phyloP scores from a whole-genome alignment of 2,113 vertebrate species.

The Puntigrus tetrazona region DNA sequence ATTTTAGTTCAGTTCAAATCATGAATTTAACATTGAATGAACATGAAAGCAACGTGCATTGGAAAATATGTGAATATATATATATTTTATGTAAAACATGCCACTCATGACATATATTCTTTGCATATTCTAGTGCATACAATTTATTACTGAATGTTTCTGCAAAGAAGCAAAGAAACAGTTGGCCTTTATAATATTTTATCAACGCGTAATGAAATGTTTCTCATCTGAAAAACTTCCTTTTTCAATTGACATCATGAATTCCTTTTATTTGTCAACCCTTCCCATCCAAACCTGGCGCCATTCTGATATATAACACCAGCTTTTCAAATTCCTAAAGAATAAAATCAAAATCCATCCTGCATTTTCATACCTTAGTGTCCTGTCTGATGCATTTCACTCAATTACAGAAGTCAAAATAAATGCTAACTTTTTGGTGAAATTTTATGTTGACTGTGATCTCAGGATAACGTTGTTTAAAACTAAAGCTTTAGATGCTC shows the following conservation, averaged over 20 bases:
- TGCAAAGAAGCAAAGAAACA: neutral
- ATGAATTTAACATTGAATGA: no score
- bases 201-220: neutral
- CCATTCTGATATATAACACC: neutral
- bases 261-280: neutral
- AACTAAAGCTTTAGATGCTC: neutral
- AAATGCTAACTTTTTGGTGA: neutral
- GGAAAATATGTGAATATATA: no score
- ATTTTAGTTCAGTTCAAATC: no score
- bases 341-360: neutral
- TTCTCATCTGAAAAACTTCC: neutral
- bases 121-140: neutral
- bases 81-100: neutral
- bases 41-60: no score
- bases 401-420: neutral
- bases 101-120: neutral
- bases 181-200: neutral
- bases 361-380: neutral
- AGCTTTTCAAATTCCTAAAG: neutral
- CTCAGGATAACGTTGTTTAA: neutral
- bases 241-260: conserved; percentile 3
- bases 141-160: neutral
- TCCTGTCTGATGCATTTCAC: neutral
- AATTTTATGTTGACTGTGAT: neutral
- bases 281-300: neutral